Percentiles rank a stretch among this genome's conserved stretches.
phyloP scores from a whole-genome alignment of 2,113 vertebrate species.

The Helogale parvula region DNA sequence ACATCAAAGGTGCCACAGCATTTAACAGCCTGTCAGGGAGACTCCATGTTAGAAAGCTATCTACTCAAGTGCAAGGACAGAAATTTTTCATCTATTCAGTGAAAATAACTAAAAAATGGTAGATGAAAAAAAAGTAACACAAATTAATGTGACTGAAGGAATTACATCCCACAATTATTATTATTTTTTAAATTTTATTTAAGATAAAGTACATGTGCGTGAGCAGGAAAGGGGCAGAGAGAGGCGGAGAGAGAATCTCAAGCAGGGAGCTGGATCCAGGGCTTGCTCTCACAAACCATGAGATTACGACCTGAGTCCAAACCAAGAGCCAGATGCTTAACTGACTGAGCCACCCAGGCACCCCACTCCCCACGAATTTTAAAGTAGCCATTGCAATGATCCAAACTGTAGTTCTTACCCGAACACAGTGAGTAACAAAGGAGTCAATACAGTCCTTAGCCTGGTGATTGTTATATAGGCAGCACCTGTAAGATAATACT shows the following conservation, averaged over 20 bases:
- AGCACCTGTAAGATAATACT: slow-evolving; percentile 90
- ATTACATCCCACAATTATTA: not conserved
- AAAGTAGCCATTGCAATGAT: not conserved
- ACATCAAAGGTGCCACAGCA: not conserved
- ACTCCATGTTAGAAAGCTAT: not conserved
- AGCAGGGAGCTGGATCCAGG: too few relatives aligned
- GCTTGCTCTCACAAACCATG: too few relatives aligned
- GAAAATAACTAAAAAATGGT: not conserved
- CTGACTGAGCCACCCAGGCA: too few relatives aligned
- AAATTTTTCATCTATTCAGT: not conserved
- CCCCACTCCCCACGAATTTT: not conserved
- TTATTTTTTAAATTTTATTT: too few relatives aligned
- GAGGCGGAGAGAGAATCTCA: too few relatives aligned
- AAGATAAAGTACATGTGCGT: too few relatives aligned
- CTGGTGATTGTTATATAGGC: slow-evolving; percentile 98
- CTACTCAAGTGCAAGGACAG: not conserved
- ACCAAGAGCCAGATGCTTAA: too few relatives aligned
- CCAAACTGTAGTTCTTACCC: slow-evolving; percentile 87
- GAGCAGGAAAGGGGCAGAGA: too few relatives aligned
- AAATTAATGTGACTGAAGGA: not conserved
- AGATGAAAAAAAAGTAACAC: not conserved
- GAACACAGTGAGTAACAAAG: slow-evolving; percentile 97
- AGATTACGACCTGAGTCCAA: too few relatives aligned
- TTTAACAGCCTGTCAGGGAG: not conserved
- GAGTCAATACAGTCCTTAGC: slow-evolving; percentile 99